Percentiles rank a stretch among this genome's conserved stretches.
Conservation (phyloP, 2,888 invertebrate species). For the Euplagia quadripunctaria region DNA sequence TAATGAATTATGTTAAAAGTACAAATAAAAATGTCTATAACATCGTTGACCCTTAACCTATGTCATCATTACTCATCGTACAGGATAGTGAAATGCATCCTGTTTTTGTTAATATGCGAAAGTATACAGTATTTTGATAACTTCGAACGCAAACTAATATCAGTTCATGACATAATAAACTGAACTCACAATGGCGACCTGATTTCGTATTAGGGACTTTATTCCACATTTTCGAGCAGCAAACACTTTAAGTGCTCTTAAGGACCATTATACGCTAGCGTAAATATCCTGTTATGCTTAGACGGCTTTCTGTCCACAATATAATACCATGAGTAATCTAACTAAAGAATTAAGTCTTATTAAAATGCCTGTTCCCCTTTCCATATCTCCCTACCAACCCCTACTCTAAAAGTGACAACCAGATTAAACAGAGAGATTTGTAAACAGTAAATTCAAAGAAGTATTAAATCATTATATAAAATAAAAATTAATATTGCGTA, state of each 20-base stretch:
- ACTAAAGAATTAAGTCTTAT: background rate
- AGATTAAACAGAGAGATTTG: no score
- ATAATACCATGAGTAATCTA: background rate
- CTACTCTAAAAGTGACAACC: no score
- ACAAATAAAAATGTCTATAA: no score
- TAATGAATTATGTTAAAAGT: no score
- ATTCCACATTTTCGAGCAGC: background rate
- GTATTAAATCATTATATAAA: no score
- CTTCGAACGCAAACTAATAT: background rate
- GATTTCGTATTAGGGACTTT: constrained; percentile 3
- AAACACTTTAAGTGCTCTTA: constrained; percentile 10
- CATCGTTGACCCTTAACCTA: background rate
- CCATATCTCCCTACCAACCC: no score
- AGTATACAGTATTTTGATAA: background rate
- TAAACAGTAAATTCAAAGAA: no score
- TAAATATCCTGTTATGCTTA: background rate
- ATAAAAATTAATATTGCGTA: no score
- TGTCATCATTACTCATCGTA: background rate
- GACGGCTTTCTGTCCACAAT: background rate
- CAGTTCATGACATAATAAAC: background rate
- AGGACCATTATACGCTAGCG: background rate
- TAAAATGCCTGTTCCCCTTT: no score
- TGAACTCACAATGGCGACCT: background rate
- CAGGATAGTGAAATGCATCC: background rate
- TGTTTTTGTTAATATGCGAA: background rate